Evolutionary conservation across 2,797 vertebrate species (phyloP), one percentile per base, ranked within the genome.

Genomic region (Delichon dasypus): DNA sequence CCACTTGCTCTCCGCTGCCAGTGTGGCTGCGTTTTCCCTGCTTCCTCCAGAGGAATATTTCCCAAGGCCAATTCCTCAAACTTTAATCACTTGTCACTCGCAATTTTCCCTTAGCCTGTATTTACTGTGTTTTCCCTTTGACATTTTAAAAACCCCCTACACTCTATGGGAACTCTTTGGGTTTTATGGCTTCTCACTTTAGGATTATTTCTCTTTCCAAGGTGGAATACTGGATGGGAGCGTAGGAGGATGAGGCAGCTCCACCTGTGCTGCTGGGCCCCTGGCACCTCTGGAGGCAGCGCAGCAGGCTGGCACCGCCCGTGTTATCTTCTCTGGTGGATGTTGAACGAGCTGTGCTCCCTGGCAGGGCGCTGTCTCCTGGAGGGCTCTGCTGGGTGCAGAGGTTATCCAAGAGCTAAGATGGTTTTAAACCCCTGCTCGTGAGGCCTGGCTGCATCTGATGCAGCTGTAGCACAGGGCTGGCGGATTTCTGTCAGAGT

Each of bases 241-340:
- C 23, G 6, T 2, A 5, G 75, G 5, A 45, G 21, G 45, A 20
- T 29, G 36, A n/a, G 6, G 9, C 61, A 34, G 7, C 80, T 53
- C 8, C 5, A 2, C 21, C 40, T 55, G 55, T 34, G 19, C 19
- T 16, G 65, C 26, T 22, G 61, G 18, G 65, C 6, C 48, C 45
- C 17, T 65, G 58, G 26, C 17, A 7, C 27, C 34, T 29, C 51
- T 40, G 50, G 25, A 16, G 66, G 14, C 45, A 32, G 74, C 38
- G 60, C 40, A 54, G 40, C 7, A 54, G 50, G 20, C 0, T 13
- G 36, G 32, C 26, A 14, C 2, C 40, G 42, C 10, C 15, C 27
- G 0, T 38, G 77, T 13, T 4, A 55, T 27, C 32, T 50, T 10
- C 1, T 32, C 53, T 13, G 17, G 0, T 9, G 45, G 54, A 0